These are phyloP conservation scores for Myotis davidii DNA, from an alignment of 2,113 vertebrate genomes.

Conservation along the genomic window DNA sequence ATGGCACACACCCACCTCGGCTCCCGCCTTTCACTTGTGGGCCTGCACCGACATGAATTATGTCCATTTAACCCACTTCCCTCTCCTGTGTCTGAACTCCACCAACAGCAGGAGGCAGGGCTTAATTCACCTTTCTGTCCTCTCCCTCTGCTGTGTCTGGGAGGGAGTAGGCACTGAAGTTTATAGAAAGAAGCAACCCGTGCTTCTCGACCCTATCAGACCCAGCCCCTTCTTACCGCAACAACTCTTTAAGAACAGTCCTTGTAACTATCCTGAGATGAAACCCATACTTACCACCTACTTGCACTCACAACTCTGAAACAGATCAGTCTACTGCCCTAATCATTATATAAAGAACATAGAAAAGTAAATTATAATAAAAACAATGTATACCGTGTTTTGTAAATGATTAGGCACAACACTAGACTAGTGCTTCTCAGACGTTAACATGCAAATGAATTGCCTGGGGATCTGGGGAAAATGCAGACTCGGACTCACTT, in stretches of 20 bases:
- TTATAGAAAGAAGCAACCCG: neutral
- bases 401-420: neutral
- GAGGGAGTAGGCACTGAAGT: neutral
- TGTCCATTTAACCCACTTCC: accelerated
- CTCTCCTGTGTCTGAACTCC: no score
- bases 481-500: neutral
- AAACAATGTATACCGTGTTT: neutral
- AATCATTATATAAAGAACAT: neutral
- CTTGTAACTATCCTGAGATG: neutral
- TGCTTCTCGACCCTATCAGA: neutral
- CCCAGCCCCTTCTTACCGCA: neutral
- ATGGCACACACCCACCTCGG: accelerated
- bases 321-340: neutral
- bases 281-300: neutral
- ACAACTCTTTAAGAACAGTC: neutral
- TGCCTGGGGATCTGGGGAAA: neutral
- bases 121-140: neutral
- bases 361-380: neutral
- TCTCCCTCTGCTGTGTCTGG: neutral
- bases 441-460: accelerated
- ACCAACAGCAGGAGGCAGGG: accelerated
- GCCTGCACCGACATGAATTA: neutral
- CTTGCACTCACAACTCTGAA: neutral
- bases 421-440: neutral
- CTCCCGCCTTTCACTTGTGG: accelerated